Evolutionary conservation across 2,113 vertebrate species (phyloP), one percentile per base, ranked within the genome.

Genomic region (Ramphastos sulfuratus): DNA sequence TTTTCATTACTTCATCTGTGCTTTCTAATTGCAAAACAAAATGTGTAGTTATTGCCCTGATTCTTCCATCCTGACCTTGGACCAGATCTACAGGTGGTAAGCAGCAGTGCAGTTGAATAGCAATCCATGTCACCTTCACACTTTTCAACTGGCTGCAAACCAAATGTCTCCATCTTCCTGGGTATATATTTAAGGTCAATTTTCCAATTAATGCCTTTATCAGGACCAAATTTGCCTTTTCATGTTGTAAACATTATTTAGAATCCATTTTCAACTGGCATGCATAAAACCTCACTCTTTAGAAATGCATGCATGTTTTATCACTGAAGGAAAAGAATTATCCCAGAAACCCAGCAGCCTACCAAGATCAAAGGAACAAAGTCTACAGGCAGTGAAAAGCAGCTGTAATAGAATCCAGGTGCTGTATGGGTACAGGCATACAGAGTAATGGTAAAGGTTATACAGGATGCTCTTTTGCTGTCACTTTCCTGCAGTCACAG

Each of bases 1-100:
- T 95, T 96, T 87, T 93, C 73, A 83, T 95, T 93, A 85, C 59
- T 50, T 44, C 55, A 27, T 83, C 31, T 54, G n/a, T 67, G 35
- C 23, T 72, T 87, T 94, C 48, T 93, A 92, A 87, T 84, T 91
- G 84, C 75, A 92, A 89, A 91, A 31, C 31, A 78, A 15, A 69
- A 74, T 79, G 30, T 75, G 46, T 91, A 69, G 69, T 85, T 85
- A 78, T 67, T 82, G 65, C 31, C 30, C 59, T 72, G 63, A 83
- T 78, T 54, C 37, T 65, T 91, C 35, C 39, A 59, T 69, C 44
- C 27, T 83, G 85, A 86, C 73, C 58, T 92, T 84, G 91, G 65
- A 15, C 35, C 20, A 58, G 56, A 75, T 69, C 42, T 48, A 77
- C 54, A 71, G 54, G 28, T 80, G 48, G 46, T 44, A 58, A 82